Evolutionary conservation across 2,797 vertebrate species (phyloP), one percentile per base, ranked within the genome.

Genomic region (Galago senegalensis): DNA sequence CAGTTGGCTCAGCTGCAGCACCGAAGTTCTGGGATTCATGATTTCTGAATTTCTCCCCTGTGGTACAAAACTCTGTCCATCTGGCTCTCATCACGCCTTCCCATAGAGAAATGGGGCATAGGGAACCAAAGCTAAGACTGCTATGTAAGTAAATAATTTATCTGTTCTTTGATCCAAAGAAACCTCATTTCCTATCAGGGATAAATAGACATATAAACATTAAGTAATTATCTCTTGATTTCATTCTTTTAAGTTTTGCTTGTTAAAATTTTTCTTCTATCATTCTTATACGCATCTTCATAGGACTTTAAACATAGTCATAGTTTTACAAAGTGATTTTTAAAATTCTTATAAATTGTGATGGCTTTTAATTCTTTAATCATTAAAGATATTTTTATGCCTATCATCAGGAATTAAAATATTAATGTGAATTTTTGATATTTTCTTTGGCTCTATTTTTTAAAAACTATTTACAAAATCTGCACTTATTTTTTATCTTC

Each of bases 111-210:
- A 0, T 58, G 37, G 53, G 40, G 58, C 7, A 2, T 0, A 3
- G 46, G 40, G 31, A 29, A 46, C 6, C 5, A 29, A 40, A 10
- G 67, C 18, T 69, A 46, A 87, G 31, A 53, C n/a, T 76, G 40
- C 37, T 80, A 31, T 31, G 2, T 40, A 90, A 92, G 80, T 95
- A 75, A 93, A 75, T 69, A 65, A 75, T n/a, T 75, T 13, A 9
- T 93, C 77, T 86, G 60, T 76, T 87, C 27, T 81, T 34, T 95
- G 80, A 95, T 60, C 46, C 61, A 87, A 85, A 94, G 49, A 80
- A 94, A 65, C 2, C 53, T 81, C 49, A 17, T 85, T 88, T 95
- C 58, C 70, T 89, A 13, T 65, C 67, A 91, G 79, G 17, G 75
- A 83, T 69, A 81, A 93, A 82, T 11, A 7, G 16, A 95, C 46